Evolutionary conservation across 2,797 vertebrate species (phyloP).

Genomic region (Hybognathus amarus): DNA sequence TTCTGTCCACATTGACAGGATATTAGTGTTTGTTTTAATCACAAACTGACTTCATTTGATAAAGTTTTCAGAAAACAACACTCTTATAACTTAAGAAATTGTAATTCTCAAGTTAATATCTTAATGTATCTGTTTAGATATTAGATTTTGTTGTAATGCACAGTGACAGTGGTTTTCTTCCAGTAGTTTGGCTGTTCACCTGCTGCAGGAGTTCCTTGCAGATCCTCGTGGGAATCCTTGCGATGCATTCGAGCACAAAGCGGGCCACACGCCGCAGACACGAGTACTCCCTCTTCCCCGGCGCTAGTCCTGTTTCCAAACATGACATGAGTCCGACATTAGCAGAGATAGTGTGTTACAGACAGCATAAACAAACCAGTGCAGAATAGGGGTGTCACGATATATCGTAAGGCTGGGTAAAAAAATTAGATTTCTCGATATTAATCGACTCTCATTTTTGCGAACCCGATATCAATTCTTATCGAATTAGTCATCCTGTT

Average conservation of each 20-base stretch:
- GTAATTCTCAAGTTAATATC: background rate
- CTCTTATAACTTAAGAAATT: too few relatives aligned
- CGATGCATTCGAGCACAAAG: constrained; percentile 77
- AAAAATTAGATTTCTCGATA: too few relatives aligned
- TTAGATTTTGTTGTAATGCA: too few relatives aligned
- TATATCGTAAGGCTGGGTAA: too few relatives aligned
- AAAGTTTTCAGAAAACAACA: too few relatives aligned
- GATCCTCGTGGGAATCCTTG: constrained; percentile 74
- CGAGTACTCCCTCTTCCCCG: constrained; percentile 66
- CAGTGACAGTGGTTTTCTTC: background rate
- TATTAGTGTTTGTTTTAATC: too few relatives aligned
- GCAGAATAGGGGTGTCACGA: too few relatives aligned
- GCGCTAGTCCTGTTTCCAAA: constrained; percentile 65
- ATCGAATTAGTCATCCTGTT: too few relatives aligned
- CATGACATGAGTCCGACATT: background rate
- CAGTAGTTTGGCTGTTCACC: constrained; percentile 62
- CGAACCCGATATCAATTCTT: too few relatives aligned
- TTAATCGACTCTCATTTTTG: too few relatives aligned
- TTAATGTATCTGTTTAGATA: background rate
- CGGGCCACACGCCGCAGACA: constrained; percentile 71
- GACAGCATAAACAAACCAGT: background rate
- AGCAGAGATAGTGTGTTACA: background rate
- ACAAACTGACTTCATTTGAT: too few relatives aligned
- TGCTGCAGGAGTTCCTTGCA: constrained; percentile 77
- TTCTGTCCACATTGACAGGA: too few relatives aligned